Evolutionary conservation across 2,797 vertebrate species (phyloP), one percentile per base, ranked within the genome.

Genomic region (Mallotus villosus): DNA sequence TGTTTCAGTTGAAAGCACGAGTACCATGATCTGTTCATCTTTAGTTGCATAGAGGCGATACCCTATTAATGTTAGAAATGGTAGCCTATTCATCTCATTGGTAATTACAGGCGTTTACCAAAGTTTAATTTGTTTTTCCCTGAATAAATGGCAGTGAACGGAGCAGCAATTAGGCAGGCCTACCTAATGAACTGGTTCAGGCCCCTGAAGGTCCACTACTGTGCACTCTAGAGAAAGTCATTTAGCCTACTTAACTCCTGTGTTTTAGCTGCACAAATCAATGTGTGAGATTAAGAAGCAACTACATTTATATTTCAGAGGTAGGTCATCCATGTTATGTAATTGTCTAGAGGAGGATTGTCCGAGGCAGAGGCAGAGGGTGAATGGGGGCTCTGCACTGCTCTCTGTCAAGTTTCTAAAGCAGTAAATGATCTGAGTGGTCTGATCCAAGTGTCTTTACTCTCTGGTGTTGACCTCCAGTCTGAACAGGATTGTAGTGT

Each of bases 151-250:
- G n/a, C 11, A 59, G 21, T 59, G 57, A 59, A n/a, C 2, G 57
- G 24, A 59, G n/a, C 57, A 59, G 72, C 73, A 68, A 24, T 41
- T 59, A 0, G 12, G 2, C 22, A 0, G 12, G 2, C 22, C n/a
- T 59, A 25, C 74, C 72, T 71, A 88, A 83, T 59, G 64, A 88
- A 88, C 81, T 87, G 79, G 82, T 77, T 82, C 82, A 86, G 68
- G 74, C 82, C 82, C 84, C 84, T 73, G 79, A 72, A 84, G 85
- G 72, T 49, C 61, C 0, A 17, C 27, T 74, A 78, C 68, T 34
- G 8, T 74, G 75, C 75, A 75, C 79, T 41, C 22, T 66, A 14
- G 37, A 66, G 63, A 21, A 49, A 46, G n/a, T 14, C 12, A 21
- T 21, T 46, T 46, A 17, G 27, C 9, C n/a, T 21, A 41, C 11